Percentiles rank a stretch among this genome's conserved stretches.
phyloP scores from a whole-genome alignment of 2,113 vertebrate species.

The Phyllostomus hastatus region DNA sequence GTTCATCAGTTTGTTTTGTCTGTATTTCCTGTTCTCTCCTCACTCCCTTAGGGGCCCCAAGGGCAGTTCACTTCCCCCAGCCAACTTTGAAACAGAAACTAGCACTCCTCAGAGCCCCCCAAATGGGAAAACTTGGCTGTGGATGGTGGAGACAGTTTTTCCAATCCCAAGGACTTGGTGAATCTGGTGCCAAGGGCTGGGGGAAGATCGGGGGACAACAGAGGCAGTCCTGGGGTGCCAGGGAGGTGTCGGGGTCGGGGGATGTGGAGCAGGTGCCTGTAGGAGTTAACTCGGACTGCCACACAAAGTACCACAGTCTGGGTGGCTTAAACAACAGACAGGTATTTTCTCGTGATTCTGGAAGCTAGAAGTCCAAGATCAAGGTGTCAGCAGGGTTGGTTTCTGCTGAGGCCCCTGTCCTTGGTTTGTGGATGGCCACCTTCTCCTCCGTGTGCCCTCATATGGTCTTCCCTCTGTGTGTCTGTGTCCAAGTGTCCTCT shows the following conservation, averaged over 20 bases:
- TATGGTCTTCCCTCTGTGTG: neutral
- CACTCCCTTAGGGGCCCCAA: neutral
- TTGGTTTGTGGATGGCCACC: no score
- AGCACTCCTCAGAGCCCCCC: neutral
- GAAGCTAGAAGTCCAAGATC: neutral
- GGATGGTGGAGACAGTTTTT: neutral
- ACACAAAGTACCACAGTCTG: fast-evolving
- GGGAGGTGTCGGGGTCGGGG: fast-evolving
- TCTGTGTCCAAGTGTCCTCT: neutral
- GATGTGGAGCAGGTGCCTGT: neutral
- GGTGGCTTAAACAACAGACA: neutral
- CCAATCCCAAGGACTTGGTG: neutral
- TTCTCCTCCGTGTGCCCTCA: neutral
- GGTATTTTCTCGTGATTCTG: neutral
- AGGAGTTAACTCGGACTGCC: neutral
- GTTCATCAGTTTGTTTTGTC: neutral
- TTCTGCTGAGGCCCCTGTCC: neutral
- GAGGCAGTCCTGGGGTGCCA: neutral
- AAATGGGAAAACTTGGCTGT: neutral
- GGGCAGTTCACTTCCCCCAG: neutral
- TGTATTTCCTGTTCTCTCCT: neutral
- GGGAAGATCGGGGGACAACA: neutral
- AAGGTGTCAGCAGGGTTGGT: neutral
- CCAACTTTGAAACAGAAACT: neutral
- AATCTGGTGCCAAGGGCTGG: neutral